Percentiles rank a stretch among this genome's conserved stretches.
Evolutionary conservation across 1,140 invertebrate species (phyloP).

Genomic region (Drosophila triauraria): DNA sequence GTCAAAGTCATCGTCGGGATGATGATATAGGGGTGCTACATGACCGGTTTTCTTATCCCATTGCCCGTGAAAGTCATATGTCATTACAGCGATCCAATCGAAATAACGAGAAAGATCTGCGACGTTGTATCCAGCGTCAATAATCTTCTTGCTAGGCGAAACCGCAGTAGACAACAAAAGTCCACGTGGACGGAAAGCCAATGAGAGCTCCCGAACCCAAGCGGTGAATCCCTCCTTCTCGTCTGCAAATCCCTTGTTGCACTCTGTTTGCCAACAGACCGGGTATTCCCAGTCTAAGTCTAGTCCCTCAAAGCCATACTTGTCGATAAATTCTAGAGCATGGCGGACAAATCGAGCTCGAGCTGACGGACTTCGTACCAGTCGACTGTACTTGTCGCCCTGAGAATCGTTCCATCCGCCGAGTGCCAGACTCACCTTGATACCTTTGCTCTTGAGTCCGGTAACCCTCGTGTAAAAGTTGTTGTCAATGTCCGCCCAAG

Average conservation of each 20-base stretch:
- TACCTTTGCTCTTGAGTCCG: conserved; percentile 91
- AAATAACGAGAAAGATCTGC: conserved; percentile 89
- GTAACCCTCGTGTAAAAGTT: conserved; percentile 93
- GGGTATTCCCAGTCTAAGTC: conserved; percentile 97
- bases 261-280: conserved; percentile 89
- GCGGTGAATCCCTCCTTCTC: conserved; percentile 92
- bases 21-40: conserved; percentile 92
- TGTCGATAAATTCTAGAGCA: conserved; percentile 91
- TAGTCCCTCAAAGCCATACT: conserved; percentile 94
- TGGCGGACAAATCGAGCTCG: conserved; percentile 91
- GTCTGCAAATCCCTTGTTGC: conserved; percentile 92
- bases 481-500: conserved; percentile 95
- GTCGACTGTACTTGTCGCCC: conserved; percentile 93
- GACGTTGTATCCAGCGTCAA: conserved; percentile 94
- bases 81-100: conserved; percentile 96
- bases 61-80: conserved; percentile 95
- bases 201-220: conserved; percentile 90
- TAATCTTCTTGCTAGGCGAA: conserved; percentile 94
- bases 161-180: conserved; percentile 93
- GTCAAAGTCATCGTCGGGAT: conserved; percentile 91
- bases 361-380: conserved; percentile 91
- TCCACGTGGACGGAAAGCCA: conserved; percentile 90
- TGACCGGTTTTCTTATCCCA: conserved; percentile 97
- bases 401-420: conserved; percentile 96
- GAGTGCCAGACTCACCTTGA: conserved; percentile 93